Base-by-base conservation (phyloP, 2,888 invertebrate species). In the Pollenia labialis region DNA sequence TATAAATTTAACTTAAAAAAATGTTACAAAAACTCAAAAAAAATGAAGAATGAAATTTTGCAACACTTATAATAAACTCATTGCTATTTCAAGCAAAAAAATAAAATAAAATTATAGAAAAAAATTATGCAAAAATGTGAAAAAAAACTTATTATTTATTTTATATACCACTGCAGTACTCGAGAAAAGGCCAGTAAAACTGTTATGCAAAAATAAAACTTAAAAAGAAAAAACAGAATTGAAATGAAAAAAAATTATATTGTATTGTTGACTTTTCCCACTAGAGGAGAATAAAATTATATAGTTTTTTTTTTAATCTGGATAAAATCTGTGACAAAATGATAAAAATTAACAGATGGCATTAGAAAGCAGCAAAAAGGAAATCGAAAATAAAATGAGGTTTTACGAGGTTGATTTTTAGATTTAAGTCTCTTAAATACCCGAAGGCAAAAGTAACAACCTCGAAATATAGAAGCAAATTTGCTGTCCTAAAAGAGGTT, bases 21-120 rank as follows among this genome's bases (percentile, higher is more conserved):
- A 44, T 62, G 10, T 44, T 23, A 14, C 1, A 40, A 23, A 62
- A 44, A 32, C 60, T 16, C 0, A 71, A 60, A 60, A 18, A 14
- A 58, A 74, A 32, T 0, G 0, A 0, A 32, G 23, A 32, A 44
- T 40, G 10, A n/a, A 69, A 11, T 44, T 18, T 11, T 62, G 44
- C 44, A 44, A 23, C 23, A 80, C 62, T 52, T 71, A 54, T 11
- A 62, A 71, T 71, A 52, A 71, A 62, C 80, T 71, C 80, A 52
- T 52, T 80, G 58, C 80, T 52, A 80, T 71, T 71, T 80, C 52
- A 60, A 44, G 71, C 80, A 80, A 52, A 32, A 32, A 68, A 79
- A 79, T 68, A 48, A 79, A 50, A 58, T 58, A 58, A 14, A 54
- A 68, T 58, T 56, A 69, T 18, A 79, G 16, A 68, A 48, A 23